Evolutionary conservation across 2,797 vertebrate genomes (phyloP).

Genomic region (Syngnathus rostellatus): DNA sequence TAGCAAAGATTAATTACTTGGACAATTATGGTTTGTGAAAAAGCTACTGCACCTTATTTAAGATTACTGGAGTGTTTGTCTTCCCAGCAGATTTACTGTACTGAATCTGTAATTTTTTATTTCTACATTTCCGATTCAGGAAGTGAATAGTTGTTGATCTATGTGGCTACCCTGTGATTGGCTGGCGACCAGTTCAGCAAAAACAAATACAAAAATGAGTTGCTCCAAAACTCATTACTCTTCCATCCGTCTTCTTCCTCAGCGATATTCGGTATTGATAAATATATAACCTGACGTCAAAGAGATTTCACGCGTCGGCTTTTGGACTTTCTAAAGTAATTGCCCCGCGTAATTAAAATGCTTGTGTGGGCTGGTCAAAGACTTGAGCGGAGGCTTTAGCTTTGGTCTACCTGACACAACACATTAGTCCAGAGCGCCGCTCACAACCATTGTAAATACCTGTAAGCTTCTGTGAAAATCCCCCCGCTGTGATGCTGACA

Average conservation of each 20-base stretch:
- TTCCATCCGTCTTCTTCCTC: not conserved
- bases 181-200: too few species aligned
- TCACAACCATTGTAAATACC: constrained; percentile 61
- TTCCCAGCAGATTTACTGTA: not conserved
- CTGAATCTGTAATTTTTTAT: not conserved
- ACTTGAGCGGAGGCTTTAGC: constrained; percentile 8
- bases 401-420: constrained; percentile 53
- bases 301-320: not conserved
- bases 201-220: too few species aligned
- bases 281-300: not conserved
- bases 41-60: not conserved
- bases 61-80: not conserved
- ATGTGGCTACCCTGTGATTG: too few species aligned
- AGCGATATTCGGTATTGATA: too few species aligned
- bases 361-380: not conserved
- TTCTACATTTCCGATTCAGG: not conserved
- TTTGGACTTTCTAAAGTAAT: not conserved
- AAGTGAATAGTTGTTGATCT: too few species aligned
- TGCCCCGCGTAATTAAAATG: constrained; percentile 1
- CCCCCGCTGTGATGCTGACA: constrained; percentile 54
- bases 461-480: constrained; percentile 62
- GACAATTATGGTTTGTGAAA: not conserved
- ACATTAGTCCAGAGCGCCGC: constrained; percentile 51
- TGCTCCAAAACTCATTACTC: not conserved
- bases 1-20: not conserved